Evolutionary conservation across 2,888 invertebrate genomes (phyloP).

Genomic region (Ectemnius cavifrons): DNA sequence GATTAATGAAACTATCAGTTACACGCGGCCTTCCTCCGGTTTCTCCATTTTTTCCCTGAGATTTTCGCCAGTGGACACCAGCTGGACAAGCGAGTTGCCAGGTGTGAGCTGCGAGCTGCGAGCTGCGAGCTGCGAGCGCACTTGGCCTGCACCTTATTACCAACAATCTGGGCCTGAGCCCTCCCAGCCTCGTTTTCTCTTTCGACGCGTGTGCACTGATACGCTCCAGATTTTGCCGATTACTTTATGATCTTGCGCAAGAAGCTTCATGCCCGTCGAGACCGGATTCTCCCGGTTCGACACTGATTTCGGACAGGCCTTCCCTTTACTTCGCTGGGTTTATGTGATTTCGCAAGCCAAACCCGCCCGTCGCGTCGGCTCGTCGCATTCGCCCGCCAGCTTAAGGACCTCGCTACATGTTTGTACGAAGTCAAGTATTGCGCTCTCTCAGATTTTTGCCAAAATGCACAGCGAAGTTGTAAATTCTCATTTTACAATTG

Average conservation of each 20-base stretch:
- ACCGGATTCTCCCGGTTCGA: background rate
- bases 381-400: background rate
- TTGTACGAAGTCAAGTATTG: background rate
- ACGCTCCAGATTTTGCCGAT: conserved; percentile 56
- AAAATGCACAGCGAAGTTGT: too few species aligned
- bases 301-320: background rate
- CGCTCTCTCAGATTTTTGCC: too few species aligned
- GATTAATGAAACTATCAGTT: conserved; percentile 67
- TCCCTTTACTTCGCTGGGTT: too few species aligned
- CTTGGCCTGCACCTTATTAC: conserved; percentile 30
- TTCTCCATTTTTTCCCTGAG: background rate
- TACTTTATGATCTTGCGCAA: conserved; percentile 49
- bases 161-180: conserved; percentile 35
- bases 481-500: too few species aligned
- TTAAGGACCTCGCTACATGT: background rate
- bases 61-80: conserved; percentile 20
- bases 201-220: conserved; percentile 59
- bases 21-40: conserved; percentile 26
- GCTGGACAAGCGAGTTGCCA: conserved; percentile 47
- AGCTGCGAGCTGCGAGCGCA: conserved; percentile 33
- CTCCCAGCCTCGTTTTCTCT: conserved; percentile 51
- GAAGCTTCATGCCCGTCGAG: background rate
- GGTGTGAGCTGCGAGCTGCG: conserved; percentile 45
- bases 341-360: background rate
- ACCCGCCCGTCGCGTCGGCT: background rate